Evolutionary conservation across 2,797 vertebrate genomes (phyloP).

Genomic region (Sebastes kiyomatsui): DNA sequence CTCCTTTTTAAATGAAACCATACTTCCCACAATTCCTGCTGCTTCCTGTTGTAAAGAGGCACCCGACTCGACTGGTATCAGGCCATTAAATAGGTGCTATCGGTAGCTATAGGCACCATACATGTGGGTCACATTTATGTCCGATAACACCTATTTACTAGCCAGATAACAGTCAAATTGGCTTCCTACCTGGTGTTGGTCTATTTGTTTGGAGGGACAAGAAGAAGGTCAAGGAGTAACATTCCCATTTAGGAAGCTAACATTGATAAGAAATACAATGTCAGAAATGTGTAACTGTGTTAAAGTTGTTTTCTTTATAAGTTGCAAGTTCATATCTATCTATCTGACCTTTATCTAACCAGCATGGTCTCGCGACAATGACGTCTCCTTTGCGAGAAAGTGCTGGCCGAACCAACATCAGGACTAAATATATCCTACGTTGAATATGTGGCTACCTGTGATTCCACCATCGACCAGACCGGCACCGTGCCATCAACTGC

Average conservation of each 20-base stretch:
- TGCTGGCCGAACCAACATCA: neutral
- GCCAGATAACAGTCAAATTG: no score
- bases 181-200: no score
- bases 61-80: no score
- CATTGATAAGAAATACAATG: neutral
- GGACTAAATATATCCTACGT: accelerated
- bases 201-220: neutral
- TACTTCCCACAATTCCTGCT: neutral
- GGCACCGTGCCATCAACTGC: accelerated
- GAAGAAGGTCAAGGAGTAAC: neutral
- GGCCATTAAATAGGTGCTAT: no score
- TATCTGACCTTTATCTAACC: neutral
- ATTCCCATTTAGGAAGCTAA: neutral
- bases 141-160: accelerated
- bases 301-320: neutral
- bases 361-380: neutral
- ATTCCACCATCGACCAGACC: accelerated
- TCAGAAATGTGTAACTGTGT: neutral
- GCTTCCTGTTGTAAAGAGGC: neutral
- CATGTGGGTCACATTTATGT: no score
- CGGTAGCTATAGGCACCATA: no score
- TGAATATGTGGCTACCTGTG: neutral
- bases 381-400: neutral
- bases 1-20: neutral
- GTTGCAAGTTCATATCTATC: neutral